Evolutionary conservation across 1,140 invertebrate genomes (phyloP), one percentile per base, ranked within the genome.

Genomic region (Calephelis virginiensis): DNA sequence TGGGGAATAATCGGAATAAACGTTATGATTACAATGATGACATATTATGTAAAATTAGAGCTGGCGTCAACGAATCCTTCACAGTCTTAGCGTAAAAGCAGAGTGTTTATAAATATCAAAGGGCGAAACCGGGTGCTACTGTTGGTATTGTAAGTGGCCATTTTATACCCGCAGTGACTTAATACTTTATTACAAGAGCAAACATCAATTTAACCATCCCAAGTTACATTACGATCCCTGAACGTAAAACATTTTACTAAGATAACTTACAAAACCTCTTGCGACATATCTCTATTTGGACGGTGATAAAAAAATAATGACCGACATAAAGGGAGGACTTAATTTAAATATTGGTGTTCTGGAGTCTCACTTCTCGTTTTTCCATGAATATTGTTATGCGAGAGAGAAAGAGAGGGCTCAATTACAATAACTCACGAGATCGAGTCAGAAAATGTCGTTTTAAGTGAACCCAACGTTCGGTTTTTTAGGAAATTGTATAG

Each of bases 221-320:
- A 43, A 43, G 40, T 43, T 43, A 43, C 8, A 9, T 43, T 8
- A 43, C 40, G 8, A 43, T 43, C 12, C 14, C 49, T 28, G 37
- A 56, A 59, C 14, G 17, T 65, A 46, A 63, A 61, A 69, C 56
- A 63, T 71, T 72, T 73, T 66, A 38, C 0, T 61, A 71, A 72
- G 70, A 78, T 78, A 76, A 80, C 70, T 63, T 77, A 77, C 63
- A 69, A 79, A 78, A 66, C 68, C 73, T 70, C 66, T 73, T 68
- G 68, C 76, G 72, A 83, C 82, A 83, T 82, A 84, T 87, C 83
- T 84, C 75, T 86, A 84, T 85, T 85, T 84, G 76, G 70, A 75
- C 66, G 71, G 77, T 79, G 85, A 85, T 84, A 87, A 88, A 88
- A 85, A 87, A 85, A 87, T 87, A 87, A 87, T 85, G 83, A 84